A percentile compares a stretch with the other conserved stretches of the same genome.
Evolutionary conservation across 2,888 invertebrate genomes (phyloP).

Genomic region (Mimumesa dahlbomi): DNA sequence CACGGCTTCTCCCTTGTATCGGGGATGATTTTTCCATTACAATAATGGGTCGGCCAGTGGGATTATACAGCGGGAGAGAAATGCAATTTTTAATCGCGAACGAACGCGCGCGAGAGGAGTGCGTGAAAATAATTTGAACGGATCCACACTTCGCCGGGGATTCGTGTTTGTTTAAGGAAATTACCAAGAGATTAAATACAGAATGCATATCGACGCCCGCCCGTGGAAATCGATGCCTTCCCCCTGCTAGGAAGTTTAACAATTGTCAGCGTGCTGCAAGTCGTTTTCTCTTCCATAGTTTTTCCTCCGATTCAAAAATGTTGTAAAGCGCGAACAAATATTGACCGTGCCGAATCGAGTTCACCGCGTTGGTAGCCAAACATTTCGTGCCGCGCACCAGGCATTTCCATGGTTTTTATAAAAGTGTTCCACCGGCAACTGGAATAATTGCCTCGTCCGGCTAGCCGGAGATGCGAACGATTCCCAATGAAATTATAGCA

Average conservation of each 20-base stretch:
- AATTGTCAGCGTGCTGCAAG: slow-evolving; percentile 37
- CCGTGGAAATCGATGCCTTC: slow-evolving; percentile 35
- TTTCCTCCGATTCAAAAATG: slow-evolving; percentile 35
- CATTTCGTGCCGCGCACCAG: slow-evolving; percentile 1
- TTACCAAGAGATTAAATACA: slow-evolving; percentile 61
- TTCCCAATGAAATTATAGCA: neutral
- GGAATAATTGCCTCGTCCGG: too few species aligned
- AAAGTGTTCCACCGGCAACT: too few species aligned
- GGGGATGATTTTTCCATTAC: slow-evolving; percentile 64
- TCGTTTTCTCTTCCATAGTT: slow-evolving; percentile 17
- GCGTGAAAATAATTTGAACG: slow-evolving; percentile 60
- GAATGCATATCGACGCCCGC: slow-evolving; percentile 49
- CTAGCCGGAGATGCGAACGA: neutral
- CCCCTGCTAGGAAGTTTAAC: slow-evolving; percentile 25
- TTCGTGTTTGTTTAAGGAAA: slow-evolving; percentile 65
- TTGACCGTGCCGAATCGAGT: slow-evolving; percentile 21
- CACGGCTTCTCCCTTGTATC: slow-evolving; percentile 20
- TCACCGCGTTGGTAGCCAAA: slow-evolving; percentile 1
- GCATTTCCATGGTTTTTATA: slow-evolving; percentile 1
- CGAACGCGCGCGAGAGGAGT: slow-evolving; percentile 20
- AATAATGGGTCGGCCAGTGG: slow-evolving; percentile 43
- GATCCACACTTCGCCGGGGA: slow-evolving; percentile 23
- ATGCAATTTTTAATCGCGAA: slow-evolving; percentile 64
- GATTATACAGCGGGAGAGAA: slow-evolving; percentile 43
- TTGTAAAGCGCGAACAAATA: slow-evolving; percentile 24